Conservation (phyloP, 2,888 invertebrate genomes). For the Macrophya alboannulata region DNA sequence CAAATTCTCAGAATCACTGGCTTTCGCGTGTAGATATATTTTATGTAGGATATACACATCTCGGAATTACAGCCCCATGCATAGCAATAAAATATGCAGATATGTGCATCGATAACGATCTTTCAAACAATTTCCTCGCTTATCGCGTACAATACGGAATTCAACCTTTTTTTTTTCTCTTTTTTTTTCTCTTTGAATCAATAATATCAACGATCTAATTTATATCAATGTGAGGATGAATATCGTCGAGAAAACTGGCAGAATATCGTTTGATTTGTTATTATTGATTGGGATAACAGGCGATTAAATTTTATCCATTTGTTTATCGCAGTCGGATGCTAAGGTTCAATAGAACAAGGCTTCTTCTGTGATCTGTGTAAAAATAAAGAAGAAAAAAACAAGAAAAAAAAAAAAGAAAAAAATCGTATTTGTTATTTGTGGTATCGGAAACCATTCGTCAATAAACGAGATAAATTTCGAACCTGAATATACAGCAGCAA, state of each 20-base stretch:
- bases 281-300: neutral
- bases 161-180: no score
- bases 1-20: neutral
- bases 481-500: neutral
- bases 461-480: neutral
- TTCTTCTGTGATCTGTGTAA: neutral
- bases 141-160: neutral
- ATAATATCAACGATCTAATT: no score
- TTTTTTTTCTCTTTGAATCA: no score
- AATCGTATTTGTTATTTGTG: neutral
- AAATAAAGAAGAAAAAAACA: no score
- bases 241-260: neutral
- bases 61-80: neutral
- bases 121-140: neutral
- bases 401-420: no score
- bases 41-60: neutral
- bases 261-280: neutral
- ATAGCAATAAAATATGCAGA: neutral
- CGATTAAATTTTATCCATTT: neutral
- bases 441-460: neutral
- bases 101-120: slow-evolving; percentile 3
- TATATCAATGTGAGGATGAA: neutral
- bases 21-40: neutral
- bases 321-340: neutral
- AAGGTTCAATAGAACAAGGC: neutral